phyloP scores from a whole-genome alignment of 53 echinoderm and acorn worm genomes.

The Antedon mediterranea region DNA sequence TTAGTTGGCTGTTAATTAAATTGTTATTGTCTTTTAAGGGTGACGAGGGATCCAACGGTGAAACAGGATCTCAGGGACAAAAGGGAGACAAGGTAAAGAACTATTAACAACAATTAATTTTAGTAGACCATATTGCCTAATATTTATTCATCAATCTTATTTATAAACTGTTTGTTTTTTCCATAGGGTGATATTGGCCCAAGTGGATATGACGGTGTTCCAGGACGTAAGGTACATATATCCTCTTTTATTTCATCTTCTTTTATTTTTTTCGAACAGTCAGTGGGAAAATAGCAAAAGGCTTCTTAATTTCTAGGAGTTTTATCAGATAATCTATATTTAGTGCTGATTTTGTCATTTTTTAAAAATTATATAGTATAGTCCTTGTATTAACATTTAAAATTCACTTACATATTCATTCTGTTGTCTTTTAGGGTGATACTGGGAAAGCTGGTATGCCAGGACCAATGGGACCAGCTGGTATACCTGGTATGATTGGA shows the following conservation, averaged over 20 bases:
- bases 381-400: too few species aligned
- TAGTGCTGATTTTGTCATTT: too few species aligned
- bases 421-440: conserved; percentile 24
- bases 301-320: too few species aligned
- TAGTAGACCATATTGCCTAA: neutral
- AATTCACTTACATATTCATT: neutral
- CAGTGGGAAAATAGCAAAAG: too few species aligned
- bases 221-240: conserved; percentile 24
- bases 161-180: too few species aligned
- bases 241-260: too few species aligned
- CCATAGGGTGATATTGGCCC: conserved; percentile 10
- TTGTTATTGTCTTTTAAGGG: too few species aligned
- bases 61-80: conserved; percentile 5
- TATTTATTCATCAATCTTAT: too few species aligned
- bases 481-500: conserved; percentile 24
- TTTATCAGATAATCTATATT: too few species aligned
- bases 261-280: too few species aligned
- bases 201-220: conserved; percentile 5
- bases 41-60: neutral
- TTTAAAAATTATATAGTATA: too few species aligned
- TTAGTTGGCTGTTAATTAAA: too few species aligned
- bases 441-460: conserved; percentile 26
- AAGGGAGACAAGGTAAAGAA: conserved; percentile 32
- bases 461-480: conserved; percentile 19
- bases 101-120: neutral